Conservation (phyloP, 2,113 vertebrate species). For the Nothocercus julius region DNA sequence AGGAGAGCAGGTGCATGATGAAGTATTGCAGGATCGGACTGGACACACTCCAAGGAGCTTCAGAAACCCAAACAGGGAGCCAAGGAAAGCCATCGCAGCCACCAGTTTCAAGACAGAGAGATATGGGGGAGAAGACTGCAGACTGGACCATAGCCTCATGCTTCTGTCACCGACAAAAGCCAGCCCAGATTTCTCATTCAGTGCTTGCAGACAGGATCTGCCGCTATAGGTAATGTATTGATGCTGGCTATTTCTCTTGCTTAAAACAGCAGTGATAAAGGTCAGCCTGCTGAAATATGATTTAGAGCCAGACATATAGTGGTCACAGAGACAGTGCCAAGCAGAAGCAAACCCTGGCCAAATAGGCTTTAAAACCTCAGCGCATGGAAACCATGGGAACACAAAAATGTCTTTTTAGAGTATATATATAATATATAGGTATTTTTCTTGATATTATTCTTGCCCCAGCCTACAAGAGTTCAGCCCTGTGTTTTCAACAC, state of each 20-base stretch:
- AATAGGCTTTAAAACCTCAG: neutral
- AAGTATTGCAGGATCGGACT: neutral
- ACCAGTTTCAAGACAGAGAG: neutral
- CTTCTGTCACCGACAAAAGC: neutral
- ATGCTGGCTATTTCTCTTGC: neutral
- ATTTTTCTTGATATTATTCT: neutral
- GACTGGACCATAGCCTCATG: neutral
- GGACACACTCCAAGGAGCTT: accelerated
- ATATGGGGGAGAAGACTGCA: too few relatives aligned
- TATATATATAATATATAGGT: too few relatives aligned
- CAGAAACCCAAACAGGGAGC: neutral
- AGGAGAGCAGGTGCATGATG: neutral
- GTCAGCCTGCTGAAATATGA: neutral
- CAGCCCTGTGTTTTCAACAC: neutral
- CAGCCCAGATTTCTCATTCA: neutral
- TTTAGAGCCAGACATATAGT: neutral
- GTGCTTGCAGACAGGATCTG: neutral
- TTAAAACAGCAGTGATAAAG: neutral
- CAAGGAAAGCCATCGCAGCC: neutral
- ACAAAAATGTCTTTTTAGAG: neutral
- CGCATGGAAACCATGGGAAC: neutral
- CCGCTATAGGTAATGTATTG: neutral
- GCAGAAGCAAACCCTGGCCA: neutral
- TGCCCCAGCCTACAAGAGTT: neutral
- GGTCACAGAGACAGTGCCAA: neutral